Base-by-base conservation (phyloP, 2,113 vertebrate genomes). In the Ariopsis seemanni region DNA sequence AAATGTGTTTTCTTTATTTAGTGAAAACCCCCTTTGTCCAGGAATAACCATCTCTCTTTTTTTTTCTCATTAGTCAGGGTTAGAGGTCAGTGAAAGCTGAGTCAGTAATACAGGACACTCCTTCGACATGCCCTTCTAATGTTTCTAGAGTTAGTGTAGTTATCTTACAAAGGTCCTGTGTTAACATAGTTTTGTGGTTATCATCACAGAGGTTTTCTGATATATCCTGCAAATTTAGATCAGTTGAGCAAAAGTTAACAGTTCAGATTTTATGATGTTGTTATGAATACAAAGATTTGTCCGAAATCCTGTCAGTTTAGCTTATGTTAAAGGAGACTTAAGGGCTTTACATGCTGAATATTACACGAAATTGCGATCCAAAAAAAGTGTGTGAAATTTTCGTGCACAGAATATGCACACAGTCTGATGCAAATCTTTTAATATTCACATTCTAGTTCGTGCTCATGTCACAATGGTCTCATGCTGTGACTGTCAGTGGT, bases 21-120 rank as follows among this genome's bases (percentile, higher is more conserved):
- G 80, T 89, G 25, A 85, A 86, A 79, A 67, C 74, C 71, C 91
- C 71, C 55, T 63, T 34, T 60, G 30, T 65, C 87, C 81, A 80
- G 18, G 18, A 86, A 88, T 58, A 18, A 60, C 5, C 58, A 18
- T 0, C 58, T 60, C 6, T 18, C 17, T 6, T 18, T 60, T 60
- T 63, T 63, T 63, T 22, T 25, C 60, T 63, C 20, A 8, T 25
- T 25, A 88, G 5, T 69, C 67, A 69, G n/a, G 27, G 12, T 27
- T 15, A 14, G 67, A 30, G 1, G 27, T 30, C 67, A 69, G 12
- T 69, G n/a, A 69, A 69, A 69, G 65, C 10, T 65, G 25, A 65
- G 62, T n/a, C 63, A n/a, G 65, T 67, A 67, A 67, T 27, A 12
- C 11, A 67, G n/a, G n/a, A 67, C 25, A 67, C 65, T 67, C n/a